Percentiles rank a stretch among this genome's conserved stretches.
Conservation (phyloP, 1,140 invertebrate genomes). For the Trachymyrmex septentrionalis region DNA sequence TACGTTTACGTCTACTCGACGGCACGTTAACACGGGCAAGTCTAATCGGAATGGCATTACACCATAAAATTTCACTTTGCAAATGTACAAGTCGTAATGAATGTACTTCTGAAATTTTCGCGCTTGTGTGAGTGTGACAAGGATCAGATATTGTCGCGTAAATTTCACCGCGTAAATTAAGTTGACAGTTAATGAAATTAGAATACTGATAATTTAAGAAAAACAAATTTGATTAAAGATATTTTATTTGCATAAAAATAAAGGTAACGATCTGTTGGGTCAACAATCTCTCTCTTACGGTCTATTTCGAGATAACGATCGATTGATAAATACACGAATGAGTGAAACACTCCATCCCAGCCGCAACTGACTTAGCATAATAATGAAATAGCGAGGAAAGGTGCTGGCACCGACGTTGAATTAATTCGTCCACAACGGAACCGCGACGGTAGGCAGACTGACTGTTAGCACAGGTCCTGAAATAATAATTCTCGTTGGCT, state of each 20-base stretch:
- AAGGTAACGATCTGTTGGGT: neutral
- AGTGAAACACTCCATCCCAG: slow-evolving; percentile 42
- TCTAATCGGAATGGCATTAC: slow-evolving; percentile 73
- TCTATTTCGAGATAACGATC: slow-evolving; percentile 55
- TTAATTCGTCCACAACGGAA: slow-evolving; percentile 75
- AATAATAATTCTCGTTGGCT: slow-evolving; percentile 79
- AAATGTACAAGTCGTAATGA: slow-evolving; percentile 55
- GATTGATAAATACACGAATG: slow-evolving; percentile 54
- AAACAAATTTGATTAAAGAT: neutral
- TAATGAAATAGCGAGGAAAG: slow-evolving; percentile 72
- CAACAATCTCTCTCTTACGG: neutral
- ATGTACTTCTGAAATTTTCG: slow-evolving; percentile 57
- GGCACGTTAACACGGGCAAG: slow-evolving; percentile 66
- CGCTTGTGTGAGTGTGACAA: neutral
- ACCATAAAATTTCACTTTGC: slow-evolving; percentile 68
- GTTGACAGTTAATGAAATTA: neutral
- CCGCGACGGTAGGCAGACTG: slow-evolving; percentile 60
- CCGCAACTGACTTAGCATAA: slow-evolving; percentile 62
- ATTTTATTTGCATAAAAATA: neutral
- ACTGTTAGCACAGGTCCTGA: slow-evolving; percentile 71
- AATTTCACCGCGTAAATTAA: neutral
- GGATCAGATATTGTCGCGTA: neutral
- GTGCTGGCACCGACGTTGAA: slow-evolving; percentile 68
- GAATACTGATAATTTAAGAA: neutral
- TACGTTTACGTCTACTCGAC: slow-evolving; percentile 64